Conservation (phyloP, 2,797 vertebrate genomes). For the Chrosomus eos region DNA sequence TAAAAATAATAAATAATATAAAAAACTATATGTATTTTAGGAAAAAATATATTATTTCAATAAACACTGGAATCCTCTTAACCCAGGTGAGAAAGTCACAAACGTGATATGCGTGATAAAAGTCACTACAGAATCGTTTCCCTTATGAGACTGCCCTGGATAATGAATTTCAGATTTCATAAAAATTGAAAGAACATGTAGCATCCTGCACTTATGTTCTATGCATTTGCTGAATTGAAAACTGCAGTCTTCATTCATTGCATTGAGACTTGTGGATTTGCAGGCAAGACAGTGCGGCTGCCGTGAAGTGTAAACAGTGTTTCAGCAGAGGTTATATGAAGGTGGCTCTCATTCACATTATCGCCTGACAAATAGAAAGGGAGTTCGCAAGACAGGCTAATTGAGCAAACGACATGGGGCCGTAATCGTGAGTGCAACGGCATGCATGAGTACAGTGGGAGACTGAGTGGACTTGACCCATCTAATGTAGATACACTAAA, state of each 20-base stretch:
- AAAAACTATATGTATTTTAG: neutral
- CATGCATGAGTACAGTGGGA: conserved; percentile 14
- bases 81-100: neutral
- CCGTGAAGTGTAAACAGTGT: conserved; percentile 6
- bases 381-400: neutral
- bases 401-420: conserved; percentile 9
- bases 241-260: neutral
- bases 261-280: conserved; percentile 10
- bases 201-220: neutral
- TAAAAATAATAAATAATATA: neutral
- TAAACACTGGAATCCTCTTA: neutral
- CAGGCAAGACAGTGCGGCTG: conserved; percentile 2
- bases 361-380: conserved; percentile 40
- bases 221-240: conserved; percentile 4
- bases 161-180: conserved; percentile 11
- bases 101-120: neutral
- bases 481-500: conserved; percentile 26
- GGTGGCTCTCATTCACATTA: conserved; percentile 44
- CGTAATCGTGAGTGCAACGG: conserved; percentile 10
- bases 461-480: conserved; percentile 7
- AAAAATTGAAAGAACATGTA: neutral
- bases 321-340: conserved; percentile 46
- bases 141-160: neutral
- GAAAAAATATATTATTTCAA: too few species aligned
- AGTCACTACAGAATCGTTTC: neutral